phyloP scores from a whole-genome alignment of 2,113 vertebrate species.

The Peromyscus maniculatus region DNA sequence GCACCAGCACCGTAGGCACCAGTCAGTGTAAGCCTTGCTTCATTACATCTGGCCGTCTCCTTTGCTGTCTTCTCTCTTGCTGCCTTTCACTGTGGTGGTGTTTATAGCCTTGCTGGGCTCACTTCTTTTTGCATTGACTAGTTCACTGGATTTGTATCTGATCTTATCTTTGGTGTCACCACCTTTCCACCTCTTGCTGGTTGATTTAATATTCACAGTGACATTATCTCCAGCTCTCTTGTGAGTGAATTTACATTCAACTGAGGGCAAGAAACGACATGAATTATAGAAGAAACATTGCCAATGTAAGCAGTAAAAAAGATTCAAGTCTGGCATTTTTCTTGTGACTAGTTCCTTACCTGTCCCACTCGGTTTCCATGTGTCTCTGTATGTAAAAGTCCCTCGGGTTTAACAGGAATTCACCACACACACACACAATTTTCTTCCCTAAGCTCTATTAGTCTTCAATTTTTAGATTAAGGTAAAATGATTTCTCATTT shows the following conservation, averaged over 20 bases:
- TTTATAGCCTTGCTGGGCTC: constrained; percentile 70
- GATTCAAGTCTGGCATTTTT: constrained; percentile 67
- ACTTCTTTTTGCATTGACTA: constrained; percentile 72
- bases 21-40: constrained; percentile 60
- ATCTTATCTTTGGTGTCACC: constrained; percentile 75
- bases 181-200: constrained; percentile 51
- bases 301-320: constrained; percentile 56
- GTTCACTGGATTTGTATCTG: constrained; percentile 68
- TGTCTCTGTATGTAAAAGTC: not conserved
- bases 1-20: not conserved
- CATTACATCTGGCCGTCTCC: constrained; percentile 57
- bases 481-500: constrained; percentile 30
- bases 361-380: not conserved
- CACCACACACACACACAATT: constrained; percentile 21
- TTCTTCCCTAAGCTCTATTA: not conserved
- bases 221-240: constrained; percentile 73
- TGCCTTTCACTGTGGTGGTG: constrained; percentile 58
- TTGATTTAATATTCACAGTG: constrained; percentile 80
- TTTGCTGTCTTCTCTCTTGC: constrained; percentile 72
- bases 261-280: constrained; percentile 50
- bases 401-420: constrained; percentile 16
- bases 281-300: constrained; percentile 64
- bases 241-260: constrained; percentile 67
- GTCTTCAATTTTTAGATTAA: constrained; percentile 21
- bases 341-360: constrained; percentile 47